Conservation (phyloP, 2,113 vertebrate species). For the Astur gentilis region DNA sequence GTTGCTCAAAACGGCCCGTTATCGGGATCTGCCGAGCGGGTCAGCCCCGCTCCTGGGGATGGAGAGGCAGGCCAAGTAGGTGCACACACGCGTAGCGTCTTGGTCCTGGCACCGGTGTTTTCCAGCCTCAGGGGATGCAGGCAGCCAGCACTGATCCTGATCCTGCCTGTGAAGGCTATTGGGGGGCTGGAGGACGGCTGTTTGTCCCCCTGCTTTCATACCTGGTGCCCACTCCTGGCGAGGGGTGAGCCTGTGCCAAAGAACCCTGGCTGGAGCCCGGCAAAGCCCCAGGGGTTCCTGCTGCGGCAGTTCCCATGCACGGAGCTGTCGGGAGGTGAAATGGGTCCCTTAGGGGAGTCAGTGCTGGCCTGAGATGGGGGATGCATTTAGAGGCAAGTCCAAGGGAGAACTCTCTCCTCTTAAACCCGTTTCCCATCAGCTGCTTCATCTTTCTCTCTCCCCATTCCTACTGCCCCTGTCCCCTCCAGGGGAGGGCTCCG, state of each 20-base stretch:
- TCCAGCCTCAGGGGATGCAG: background rate
- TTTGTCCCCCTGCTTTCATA: background rate
- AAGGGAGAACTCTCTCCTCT: background rate
- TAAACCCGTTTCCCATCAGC: background rate
- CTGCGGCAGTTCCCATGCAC: background rate
- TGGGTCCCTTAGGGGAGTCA: too few species aligned
- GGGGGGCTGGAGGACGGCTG: background rate
- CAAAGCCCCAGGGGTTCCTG: background rate
- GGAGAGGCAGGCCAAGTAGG: background rate
- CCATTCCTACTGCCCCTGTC: too few species aligned
- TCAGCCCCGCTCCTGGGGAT: background rate
- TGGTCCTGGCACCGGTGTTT: background rate
- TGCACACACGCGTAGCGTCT: background rate
- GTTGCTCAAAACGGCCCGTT: background rate
- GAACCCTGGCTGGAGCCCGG: background rate
- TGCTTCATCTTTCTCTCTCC: background rate
- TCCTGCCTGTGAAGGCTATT: background rate
- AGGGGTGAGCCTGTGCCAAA: background rate
- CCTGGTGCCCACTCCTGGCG: accelerated
- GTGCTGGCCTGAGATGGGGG: background rate
- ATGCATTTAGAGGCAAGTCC: background rate
- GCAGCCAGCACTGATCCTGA: background rate
- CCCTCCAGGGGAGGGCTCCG: background rate
- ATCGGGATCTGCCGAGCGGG: background rate
- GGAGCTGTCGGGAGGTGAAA: background rate